These are phyloP conservation scores for Cromileptes altivelis DNA, from an alignment of 2,113 vertebrate genomes.

Conservation along the genomic window DNA sequence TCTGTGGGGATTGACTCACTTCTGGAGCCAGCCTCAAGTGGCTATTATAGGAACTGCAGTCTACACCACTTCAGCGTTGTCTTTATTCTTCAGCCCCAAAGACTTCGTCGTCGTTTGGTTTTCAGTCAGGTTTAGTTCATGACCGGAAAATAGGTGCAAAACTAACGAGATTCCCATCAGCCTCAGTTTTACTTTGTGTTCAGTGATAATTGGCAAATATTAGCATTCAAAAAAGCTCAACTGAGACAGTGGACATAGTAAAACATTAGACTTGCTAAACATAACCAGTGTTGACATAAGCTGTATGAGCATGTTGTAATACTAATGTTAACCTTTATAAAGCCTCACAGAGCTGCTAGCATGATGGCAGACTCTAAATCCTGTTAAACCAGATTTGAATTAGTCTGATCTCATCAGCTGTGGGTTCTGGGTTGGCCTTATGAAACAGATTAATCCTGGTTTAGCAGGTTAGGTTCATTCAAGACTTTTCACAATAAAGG, in stretches of 20 bases:
- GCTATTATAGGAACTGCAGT: too few relatives aligned
- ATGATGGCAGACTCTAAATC: not conserved
- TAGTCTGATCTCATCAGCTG: slow-evolving; percentile 9
- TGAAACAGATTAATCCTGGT: slow-evolving; percentile 55
- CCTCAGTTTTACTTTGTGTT: not conserved
- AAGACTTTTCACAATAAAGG: slow-evolving; percentile 22
- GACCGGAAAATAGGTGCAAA: not conserved
- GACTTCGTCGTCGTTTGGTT: too few relatives aligned
- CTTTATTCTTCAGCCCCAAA: too few relatives aligned
- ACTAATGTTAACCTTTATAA: not conserved
- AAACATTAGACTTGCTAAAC: not conserved
- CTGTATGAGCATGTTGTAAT: not conserved
- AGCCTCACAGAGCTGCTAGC: slow-evolving; percentile 1
- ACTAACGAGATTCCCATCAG: not conserved
- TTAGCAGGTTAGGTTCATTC: not conserved
- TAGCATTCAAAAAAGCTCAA: not conserved
- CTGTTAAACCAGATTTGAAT: slow-evolving; percentile 8
- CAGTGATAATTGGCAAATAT: not conserved
- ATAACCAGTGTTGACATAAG: not conserved
- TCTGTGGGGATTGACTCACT: too few relatives aligned
- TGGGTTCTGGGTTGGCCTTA: slow-evolving; percentile 12
- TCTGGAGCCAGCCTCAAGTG: too few relatives aligned
- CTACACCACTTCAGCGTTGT: too few relatives aligned
- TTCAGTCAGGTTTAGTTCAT: not conserved
- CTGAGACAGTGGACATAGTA: not conserved